Evolutionary conservation across 2,888 invertebrate species (phyloP), one percentile per base, ranked within the genome.

Genomic region (Parnassius mnemosyne): DNA sequence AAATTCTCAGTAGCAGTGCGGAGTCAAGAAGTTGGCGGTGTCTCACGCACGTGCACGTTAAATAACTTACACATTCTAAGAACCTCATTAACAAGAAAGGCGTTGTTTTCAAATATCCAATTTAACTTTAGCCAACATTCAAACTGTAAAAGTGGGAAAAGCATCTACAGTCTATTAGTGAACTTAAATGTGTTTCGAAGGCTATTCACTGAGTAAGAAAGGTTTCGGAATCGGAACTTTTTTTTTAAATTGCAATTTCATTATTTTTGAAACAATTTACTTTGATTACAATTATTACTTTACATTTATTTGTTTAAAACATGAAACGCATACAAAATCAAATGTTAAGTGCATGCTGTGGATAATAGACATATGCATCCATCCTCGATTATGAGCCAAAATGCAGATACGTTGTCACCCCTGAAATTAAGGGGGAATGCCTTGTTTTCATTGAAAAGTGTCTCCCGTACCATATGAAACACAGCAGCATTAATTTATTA

Each of bases 121-220:
- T 61, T 51, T 61, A 56, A 61, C 46, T 61, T 61, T 56, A 13
- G 51, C 42, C 44, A 61, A 61, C 50, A 61, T 61, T 56, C 44
- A 51, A 50, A 56, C 44, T 56, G 10, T 16, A 51, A 49, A 55
- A 44, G 50, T 51, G 50, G 54, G 53, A 61, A 53, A 53, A 51
- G 43, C 44, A 25, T 46, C 13, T 34, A n/a, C 34, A 51, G 51
- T 61, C 44, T 50, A 51, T 61, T 55, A 51, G 60, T 12, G 10
- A 61, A 61, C 55, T 61, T 61, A 61, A 51, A 56, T 61, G 60
- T 61, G 60, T 61, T 56, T 50, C 44, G 60, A 51, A 55, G 55
- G 25, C 20, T 9, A 61, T 60, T 55, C 55, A 34, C 54, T 43
- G 43, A 43, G 50, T 55, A 43, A 49, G 50, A 43, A 49, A 47